These are phyloP conservation scores for Cinara cedri DNA, from an alignment of 2,888 invertebrate genomes.

Conservation along the genomic window DNA sequence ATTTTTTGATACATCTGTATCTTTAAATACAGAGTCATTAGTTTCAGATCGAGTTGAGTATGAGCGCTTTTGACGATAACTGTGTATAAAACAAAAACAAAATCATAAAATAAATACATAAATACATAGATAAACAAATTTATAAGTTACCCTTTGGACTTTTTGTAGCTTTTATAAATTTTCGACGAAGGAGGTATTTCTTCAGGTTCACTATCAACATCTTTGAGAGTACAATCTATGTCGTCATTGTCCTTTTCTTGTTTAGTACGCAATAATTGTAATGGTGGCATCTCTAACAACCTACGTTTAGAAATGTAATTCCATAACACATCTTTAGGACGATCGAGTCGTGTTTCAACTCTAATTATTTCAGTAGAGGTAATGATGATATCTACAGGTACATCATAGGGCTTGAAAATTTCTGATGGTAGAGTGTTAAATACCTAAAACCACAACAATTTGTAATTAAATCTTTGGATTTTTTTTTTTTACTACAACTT, in stretches of 20 bases:
- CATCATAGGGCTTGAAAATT: slow-evolving; percentile 79
- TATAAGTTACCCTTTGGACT: slow-evolving; percentile 34
- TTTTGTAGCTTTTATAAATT: slow-evolving; percentile 25
- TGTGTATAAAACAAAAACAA: background rate
- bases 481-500: no score
- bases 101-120: no score
- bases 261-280: slow-evolving; percentile 69
- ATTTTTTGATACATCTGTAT: slow-evolving; percentile 9
- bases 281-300: slow-evolving; percentile 74
- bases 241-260: slow-evolving; percentile 68
- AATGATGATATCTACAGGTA: slow-evolving; percentile 84
- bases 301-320: slow-evolving; percentile 75
- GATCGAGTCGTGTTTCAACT: slow-evolving; percentile 68
- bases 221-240: slow-evolving; percentile 70
- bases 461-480: no score
- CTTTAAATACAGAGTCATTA: slow-evolving; percentile 55
- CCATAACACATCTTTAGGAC: slow-evolving; percentile 82
- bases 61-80: slow-evolving; percentile 35
- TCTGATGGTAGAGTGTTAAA: slow-evolving; percentile 76
- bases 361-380: slow-evolving; percentile 80
- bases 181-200: slow-evolving; percentile 63
- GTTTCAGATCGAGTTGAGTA: slow-evolving; percentile 43
- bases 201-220: slow-evolving; percentile 75
- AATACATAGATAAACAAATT: background rate
- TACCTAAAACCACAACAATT: slow-evolving; percentile 65